Evolutionary conservation across 2,797 vertebrate genomes (phyloP), one percentile per base, ranked within the genome.

Genomic region (Sebastes jordani): DNA sequence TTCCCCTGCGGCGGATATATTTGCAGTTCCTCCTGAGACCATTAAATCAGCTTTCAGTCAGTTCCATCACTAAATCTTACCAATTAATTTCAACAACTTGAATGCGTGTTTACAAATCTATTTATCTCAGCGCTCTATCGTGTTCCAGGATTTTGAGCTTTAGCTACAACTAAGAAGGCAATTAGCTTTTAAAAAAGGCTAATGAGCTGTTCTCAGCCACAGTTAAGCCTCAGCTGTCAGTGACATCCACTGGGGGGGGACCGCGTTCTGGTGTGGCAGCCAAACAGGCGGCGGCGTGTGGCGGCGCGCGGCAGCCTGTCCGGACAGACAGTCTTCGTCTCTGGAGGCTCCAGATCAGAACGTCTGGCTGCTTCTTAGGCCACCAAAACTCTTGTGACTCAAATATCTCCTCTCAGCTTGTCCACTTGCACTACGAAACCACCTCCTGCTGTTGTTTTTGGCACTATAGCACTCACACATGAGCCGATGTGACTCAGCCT

Each of bases 221-320:
- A 78, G 77, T 25, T 64, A 68, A 87, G 80, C 71, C 70, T 83
- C 73, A 80, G 86, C 76, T 89, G 80, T 78, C 75, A 61, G 68
- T 30, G 30, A 55, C 56, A 29, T 76, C 64, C 54, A 67, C 66
- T 1, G 14, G 46, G 58, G 75, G 55, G 55, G 55, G 59, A 54
- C 32, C 0, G 23, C 55, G 65, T 63, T 88, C 61, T 16, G 4
- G 38, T 34, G 55, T 25, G 42, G 62, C 32, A 62, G 78, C 78
- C 52, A 79, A 69, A 65, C n/a, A 2, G 54, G 29, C 66, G 32
- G 1, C 11, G 11, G 18, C 55, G 63, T 85, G 73, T 83, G 73
- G 72, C 23, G 14, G 36, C 11, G 16, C 7, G 46, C 3, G 46
- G 65, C 61, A 49, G 68, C 11, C 61, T 49, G 63, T 38, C n/a